These are phyloP conservation scores for Dione juno DNA, from an alignment of 2,888 invertebrate species.

Conservation along the genomic window DNA sequence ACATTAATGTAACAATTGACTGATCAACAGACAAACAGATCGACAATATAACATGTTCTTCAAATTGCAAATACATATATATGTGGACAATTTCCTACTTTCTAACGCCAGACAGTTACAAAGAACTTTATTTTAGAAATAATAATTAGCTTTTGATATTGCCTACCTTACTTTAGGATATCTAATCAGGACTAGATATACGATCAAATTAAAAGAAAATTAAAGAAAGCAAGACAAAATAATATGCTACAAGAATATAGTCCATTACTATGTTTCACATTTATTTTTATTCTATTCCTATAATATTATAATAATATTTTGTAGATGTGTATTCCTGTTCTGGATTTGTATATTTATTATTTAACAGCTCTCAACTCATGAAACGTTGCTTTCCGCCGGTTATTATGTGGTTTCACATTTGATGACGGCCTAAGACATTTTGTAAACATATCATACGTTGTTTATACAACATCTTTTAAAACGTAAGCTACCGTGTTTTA, in stretches of 20 bases:
- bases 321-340: not conserved
- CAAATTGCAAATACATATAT: not conserved
- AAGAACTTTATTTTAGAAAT: not conserved
- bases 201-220: no score
- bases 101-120: not conserved
- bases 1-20: not conserved
- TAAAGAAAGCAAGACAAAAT: no score
- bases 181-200: no score
- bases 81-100: not conserved
- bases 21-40: not conserved
- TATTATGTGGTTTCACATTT: slow-evolving; percentile 32
- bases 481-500: slow-evolving; percentile 67
- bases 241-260: not conserved
- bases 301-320: not conserved
- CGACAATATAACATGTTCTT: not conserved
- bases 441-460: slow-evolving; percentile 68
- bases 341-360: slow-evolving; percentile 17
- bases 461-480: slow-evolving; percentile 74
- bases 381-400: slow-evolving; percentile 25
- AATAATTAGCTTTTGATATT: not conserved
- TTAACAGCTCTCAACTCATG: slow-evolving; percentile 22
- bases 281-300: not conserved
- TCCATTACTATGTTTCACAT: not conserved
- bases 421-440: slow-evolving; percentile 46
- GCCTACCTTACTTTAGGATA: not conserved